Base-by-base conservation (phyloP, 2,888 invertebrate genomes). In the Drosophila putrida region DNA sequence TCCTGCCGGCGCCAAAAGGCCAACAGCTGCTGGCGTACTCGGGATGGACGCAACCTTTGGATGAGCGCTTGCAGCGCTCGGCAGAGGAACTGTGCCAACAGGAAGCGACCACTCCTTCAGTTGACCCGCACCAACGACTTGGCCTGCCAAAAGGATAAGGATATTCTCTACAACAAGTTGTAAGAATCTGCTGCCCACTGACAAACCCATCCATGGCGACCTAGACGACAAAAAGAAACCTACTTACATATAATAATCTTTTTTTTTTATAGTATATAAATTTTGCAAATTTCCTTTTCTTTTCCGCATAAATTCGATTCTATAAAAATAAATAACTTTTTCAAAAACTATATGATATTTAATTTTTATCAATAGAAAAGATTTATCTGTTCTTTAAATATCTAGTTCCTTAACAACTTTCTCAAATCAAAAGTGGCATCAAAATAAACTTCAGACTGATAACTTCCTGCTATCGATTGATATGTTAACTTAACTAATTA, bases 41-140 rank as follows among this genome's bases (percentile, higher is more conserved):
- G 27, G 4, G 59, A 71, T 4, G 77, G 78, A 10, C 73, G 66
- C 47, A 82, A 59, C 43, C 67, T 75, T 0, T 53, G 85, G 39
- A 50, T 90, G 51, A 89, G 82, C 41, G 39, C 53, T 1, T 90
- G 90, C 55, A 80, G 82, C 44, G 75, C 87, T n/a, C 47, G 44
- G 27, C 72, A 74, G 11, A 54, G 65, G 46, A 90, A 91, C 67
- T 90, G 90, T 47, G 20, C 35, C 9, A 77, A 71, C 20, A 13
- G 39, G 9, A 71, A 54, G 5, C 41, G 39, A 4, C 71, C 66
- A 1, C 6, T 8, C 2, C 28, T 57, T 31, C 75, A 55, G 31
- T 51, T 78, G 78, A 39, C 35, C n/a, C 67, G 71, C 60, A 25
- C 67, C 38, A 58, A 9, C 28, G 46, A 69, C 50, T 57, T 51